These are phyloP conservation scores for Dreissena rostriformis DNA, from an alignment of 1,140 invertebrate genomes.

Conservation along the genomic window DNA sequence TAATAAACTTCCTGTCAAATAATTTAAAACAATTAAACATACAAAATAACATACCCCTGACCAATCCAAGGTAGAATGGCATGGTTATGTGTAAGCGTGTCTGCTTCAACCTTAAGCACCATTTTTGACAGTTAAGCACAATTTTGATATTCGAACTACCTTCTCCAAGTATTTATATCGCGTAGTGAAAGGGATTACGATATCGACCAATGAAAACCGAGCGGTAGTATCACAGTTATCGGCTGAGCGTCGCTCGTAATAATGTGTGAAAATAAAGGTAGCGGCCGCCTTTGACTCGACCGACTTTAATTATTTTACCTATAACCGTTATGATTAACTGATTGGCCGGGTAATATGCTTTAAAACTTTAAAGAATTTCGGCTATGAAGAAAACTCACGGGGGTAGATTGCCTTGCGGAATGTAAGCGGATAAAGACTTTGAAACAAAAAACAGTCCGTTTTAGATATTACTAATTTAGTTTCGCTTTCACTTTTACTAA, in stretches of 20 bases:
- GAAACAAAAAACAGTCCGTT: too few relatives aligned
- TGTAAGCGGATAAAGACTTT: too few relatives aligned
- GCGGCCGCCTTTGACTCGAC: constrained; percentile 17
- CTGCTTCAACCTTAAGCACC: constrained; percentile 55
- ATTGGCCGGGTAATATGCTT: constrained; percentile 1
- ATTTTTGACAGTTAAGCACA: constrained; percentile 43
- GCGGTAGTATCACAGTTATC: constrained; percentile 5
- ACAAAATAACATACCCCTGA: constrained; percentile 47
- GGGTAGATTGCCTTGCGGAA: not conserved
- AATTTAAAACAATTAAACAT: constrained; percentile 2
- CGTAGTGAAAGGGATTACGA: constrained; percentile 33
- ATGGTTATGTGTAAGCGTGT: constrained; percentile 15
- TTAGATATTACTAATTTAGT: too few relatives aligned
- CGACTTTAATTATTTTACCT: constrained; percentile 40
- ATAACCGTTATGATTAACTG: constrained; percentile 28
- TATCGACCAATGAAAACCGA: constrained; percentile 38
- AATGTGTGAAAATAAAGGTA: constrained; percentile 43
- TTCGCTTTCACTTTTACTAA: too few relatives aligned
- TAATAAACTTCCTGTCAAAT: constrained; percentile 17
- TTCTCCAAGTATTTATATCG: constrained; percentile 53
- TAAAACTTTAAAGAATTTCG: constrained; percentile 6
- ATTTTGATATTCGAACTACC: constrained; percentile 51
- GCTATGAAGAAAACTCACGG: constrained; percentile 1
- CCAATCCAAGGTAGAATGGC: constrained; percentile 47
- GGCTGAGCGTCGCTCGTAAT: constrained; percentile 37